phyloP scores from a whole-genome alignment of 2,113 vertebrate genomes.

The Corythoichthys haematopterus region DNA sequence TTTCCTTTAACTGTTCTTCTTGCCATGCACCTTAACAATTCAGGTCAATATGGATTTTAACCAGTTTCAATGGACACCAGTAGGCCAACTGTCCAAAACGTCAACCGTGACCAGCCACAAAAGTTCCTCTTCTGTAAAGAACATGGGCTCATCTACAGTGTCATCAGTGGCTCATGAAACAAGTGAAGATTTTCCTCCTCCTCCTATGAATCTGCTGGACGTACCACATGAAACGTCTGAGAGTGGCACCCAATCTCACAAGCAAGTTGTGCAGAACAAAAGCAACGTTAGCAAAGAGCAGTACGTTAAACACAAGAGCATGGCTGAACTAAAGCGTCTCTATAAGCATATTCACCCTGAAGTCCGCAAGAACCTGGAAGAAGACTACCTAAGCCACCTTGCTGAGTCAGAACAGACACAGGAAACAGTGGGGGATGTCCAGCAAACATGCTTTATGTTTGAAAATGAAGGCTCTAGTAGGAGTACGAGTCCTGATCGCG shows the following conservation, averaged over 20 bases:
- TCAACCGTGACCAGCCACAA: conserved; percentile 61
- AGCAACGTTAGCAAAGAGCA: conserved; percentile 65
- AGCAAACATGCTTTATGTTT: conserved; percentile 75
- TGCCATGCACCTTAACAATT: conserved; percentile 12
- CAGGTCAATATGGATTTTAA: conserved; percentile 79
- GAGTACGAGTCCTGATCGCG: conserved; percentile 73
- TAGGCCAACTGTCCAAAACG: conserved; percentile 58
- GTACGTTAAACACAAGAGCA: conserved; percentile 78
- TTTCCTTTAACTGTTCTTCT: conserved; percentile 3
- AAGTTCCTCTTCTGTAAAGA: conserved; percentile 47
- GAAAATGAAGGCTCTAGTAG: conserved; percentile 73
- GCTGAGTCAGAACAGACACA: conserved; percentile 62
- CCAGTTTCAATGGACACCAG: conserved; percentile 74
- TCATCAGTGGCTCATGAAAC: conserved; percentile 50
- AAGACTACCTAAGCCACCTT: conserved; percentile 75
- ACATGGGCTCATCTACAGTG: conserved; percentile 48
- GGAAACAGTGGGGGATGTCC: conserved; percentile 68
- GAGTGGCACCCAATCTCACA: conserved; percentile 61
- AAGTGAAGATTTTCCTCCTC: conserved; percentile 69
- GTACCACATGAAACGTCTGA: conserved; percentile 57
- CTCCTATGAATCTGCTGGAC: conserved; percentile 58
- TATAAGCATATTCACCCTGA: conserved; percentile 82
- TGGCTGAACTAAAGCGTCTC: conserved; percentile 79
- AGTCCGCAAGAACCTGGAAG: conserved; percentile 79
- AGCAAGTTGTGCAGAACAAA: conserved; percentile 50